Evolutionary conservation across 2,113 vertebrate genomes (phyloP).

Genomic region (Microcebus murinus): DNA sequence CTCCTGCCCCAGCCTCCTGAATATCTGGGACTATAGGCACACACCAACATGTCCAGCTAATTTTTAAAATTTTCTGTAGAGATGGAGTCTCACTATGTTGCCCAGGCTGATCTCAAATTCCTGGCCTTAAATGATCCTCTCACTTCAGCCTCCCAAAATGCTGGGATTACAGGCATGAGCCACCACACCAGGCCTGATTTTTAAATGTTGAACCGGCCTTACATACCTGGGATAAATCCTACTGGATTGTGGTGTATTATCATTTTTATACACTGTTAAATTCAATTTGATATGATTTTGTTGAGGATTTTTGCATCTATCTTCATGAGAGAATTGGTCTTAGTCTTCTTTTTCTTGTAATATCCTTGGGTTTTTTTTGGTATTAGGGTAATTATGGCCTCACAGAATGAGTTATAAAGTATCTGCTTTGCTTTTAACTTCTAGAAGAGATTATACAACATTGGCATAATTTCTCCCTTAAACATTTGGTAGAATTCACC

Average conservation of each 20-base stretch:
- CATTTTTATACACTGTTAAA: not conserved
- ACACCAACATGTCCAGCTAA: too few relatives aligned
- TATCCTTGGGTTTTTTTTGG: not conserved
- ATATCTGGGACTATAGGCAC: too few relatives aligned
- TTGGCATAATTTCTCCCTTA: too few relatives aligned
- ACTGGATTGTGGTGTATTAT: not conserved
- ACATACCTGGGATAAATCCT: not conserved
- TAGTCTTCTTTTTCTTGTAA: not conserved
- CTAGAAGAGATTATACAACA: not conserved
- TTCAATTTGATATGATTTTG: not conserved
- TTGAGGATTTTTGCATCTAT: not conserved
- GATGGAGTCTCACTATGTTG: too few relatives aligned
- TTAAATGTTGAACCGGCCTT: not conserved
- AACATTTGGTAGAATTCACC: not conserved
- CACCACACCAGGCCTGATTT: too few relatives aligned
- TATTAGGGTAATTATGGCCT: not conserved
- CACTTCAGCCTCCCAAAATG: too few relatives aligned
- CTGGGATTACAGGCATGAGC: too few relatives aligned
- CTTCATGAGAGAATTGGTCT: not conserved
- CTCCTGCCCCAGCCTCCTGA: too few relatives aligned
- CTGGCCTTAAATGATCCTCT: too few relatives aligned
- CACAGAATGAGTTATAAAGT: not conserved
- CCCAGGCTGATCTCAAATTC: too few relatives aligned
- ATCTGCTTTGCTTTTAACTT: not conserved
- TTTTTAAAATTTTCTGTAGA: too few relatives aligned